These are phyloP conservation scores for Ferrisia virgata DNA, from an alignment of 2,888 invertebrate species.

Conservation along the genomic window DNA sequence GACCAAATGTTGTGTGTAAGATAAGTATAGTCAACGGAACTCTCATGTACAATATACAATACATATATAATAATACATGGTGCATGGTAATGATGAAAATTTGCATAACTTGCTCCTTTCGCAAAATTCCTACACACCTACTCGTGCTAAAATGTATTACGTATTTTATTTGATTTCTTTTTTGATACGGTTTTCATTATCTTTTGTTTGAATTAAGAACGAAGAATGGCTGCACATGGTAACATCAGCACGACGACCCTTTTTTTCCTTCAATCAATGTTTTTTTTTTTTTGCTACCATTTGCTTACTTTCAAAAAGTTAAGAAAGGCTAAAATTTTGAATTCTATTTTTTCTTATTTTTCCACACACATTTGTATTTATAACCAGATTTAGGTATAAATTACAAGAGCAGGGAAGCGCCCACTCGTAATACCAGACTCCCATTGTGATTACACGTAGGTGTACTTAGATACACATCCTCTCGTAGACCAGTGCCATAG, in stretches of 20 bases:
- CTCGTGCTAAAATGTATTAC: not conserved
- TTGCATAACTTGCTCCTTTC: not conserved
- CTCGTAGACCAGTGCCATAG: too few species aligned
- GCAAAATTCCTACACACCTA: not conserved
- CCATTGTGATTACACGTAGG: too few species aligned
- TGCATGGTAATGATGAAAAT: not conserved
- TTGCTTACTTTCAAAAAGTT: too few species aligned
- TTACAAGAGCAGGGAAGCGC: too few species aligned
- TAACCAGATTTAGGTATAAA: too few species aligned
- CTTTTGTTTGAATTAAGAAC: not conserved
- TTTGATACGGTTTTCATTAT: not conserved
- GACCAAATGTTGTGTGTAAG: not conserved
- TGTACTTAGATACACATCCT: too few species aligned
- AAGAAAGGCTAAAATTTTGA: too few species aligned
- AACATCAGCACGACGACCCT: not conserved
- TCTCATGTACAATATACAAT: too few species aligned
- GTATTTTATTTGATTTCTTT: slow-evolving; percentile 18
- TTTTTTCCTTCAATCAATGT: not conserved
- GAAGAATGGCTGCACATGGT: not conserved
- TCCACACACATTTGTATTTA: too few species aligned
- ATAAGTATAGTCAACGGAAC: slow-evolving; percentile 4
- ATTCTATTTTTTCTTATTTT: too few species aligned
- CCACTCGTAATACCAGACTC: too few species aligned
- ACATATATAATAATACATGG: too few species aligned
- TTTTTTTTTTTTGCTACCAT: not conserved